These are phyloP conservation scores for Ameiurus melas DNA, from an alignment of 2,113 vertebrate genomes.

Conservation along the genomic window DNA sequence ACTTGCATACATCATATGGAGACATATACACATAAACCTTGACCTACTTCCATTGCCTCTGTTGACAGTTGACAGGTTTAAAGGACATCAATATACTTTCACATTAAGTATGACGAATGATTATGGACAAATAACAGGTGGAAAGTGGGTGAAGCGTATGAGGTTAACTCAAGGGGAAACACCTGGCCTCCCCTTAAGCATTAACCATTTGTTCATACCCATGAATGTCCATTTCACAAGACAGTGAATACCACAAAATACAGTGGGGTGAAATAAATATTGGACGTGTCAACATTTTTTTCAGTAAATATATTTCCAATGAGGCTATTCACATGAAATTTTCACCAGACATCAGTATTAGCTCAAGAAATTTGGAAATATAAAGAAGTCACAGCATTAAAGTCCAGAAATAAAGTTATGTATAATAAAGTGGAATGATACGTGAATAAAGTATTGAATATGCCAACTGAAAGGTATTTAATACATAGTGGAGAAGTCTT, in stretches of 20 bases:
- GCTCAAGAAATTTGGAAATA: no score
- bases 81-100: neutral
- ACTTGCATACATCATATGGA: neutral
- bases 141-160: constrained; percentile 17
- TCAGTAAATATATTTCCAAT: no score
- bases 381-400: no score
- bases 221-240: neutral
- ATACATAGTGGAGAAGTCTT: no score
- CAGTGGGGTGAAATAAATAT: neutral
- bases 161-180: neutral
- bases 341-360: no score
- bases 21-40: constrained; percentile 1
- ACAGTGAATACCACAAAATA: neutral
- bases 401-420: no score
- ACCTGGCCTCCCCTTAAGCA: neutral
- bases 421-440: no score
- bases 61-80: neutral
- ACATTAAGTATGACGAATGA: neutral
- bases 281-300: no score
- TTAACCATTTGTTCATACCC: neutral
- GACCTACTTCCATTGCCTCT: neutral
- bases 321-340: no score
- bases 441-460: no score
- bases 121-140: neutral
- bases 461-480: no score